Percentiles rank a stretch among this genome's conserved stretches.
phyloP scores from a whole-genome alignment of 2,888 invertebrate genomes.

The Coronaproctus castanopsis region DNA sequence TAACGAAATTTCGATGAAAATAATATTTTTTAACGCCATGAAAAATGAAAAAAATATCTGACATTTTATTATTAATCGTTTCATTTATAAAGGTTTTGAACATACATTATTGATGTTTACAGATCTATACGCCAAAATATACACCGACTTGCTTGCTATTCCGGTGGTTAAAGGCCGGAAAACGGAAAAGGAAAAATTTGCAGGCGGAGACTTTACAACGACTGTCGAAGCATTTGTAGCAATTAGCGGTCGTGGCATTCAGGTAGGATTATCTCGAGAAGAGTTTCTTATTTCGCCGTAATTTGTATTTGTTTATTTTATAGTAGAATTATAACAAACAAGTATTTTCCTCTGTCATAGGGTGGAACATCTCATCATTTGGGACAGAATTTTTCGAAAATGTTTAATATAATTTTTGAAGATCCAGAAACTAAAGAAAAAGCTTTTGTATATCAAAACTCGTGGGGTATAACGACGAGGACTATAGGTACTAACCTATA shows the following conservation, averaged over 20 bases:
- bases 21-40: no score
- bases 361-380: conserved; percentile 96
- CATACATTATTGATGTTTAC: conserved; percentile 21
- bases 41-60: no score
- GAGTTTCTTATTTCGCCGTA: not conserved
- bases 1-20: no score
- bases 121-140: conserved; percentile 76
- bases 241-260: conserved; percentile 82
- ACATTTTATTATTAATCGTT: no score
- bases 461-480: conserved; percentile 94
- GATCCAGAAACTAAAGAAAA: conserved; percentile 78
- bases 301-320: not conserved
- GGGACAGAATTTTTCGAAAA: conserved; percentile 97
- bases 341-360: no score
- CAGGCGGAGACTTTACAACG: conserved; percentile 90
- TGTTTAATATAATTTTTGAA: conserved; percentile 93
- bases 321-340: no score
- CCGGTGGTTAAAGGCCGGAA: conserved; percentile 91
- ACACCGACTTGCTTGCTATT: conserved; percentile 75
- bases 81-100: no score
- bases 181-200: conserved; percentile 98
- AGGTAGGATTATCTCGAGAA: conserved; percentile 29
- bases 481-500: conserved; percentile 77
- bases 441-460: conserved; percentile 84
- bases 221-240: conserved; percentile 92